phyloP scores from a whole-genome alignment of 2,888 invertebrate species.

The Xestia ashworthii region DNA sequence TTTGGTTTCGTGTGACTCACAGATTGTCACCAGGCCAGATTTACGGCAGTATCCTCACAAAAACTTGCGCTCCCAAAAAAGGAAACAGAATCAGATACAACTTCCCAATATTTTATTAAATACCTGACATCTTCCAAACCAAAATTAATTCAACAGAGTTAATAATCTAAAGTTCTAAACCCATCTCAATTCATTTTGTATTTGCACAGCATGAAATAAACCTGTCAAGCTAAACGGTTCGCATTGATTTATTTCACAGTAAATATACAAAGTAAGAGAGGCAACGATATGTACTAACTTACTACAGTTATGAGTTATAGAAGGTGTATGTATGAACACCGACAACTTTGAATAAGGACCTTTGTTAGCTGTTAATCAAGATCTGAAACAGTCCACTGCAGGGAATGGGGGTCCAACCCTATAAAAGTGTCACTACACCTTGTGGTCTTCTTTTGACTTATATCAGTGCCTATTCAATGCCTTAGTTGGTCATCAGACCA shows the following conservation, averaged over 20 bases:
- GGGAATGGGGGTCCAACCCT: background rate
- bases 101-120: slow-evolving; percentile 14
- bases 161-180: slow-evolving; percentile 53
- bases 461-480: background rate
- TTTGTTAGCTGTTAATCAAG: slow-evolving; percentile 33
- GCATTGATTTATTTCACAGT: slow-evolving; percentile 60
- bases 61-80: background rate
- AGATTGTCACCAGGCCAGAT: background rate
- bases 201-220: slow-evolving; percentile 67
- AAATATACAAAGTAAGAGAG: slow-evolving; percentile 61
- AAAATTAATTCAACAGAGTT: slow-evolving; percentile 45
- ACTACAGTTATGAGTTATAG: slow-evolving; percentile 49
- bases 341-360: slow-evolving; percentile 38
- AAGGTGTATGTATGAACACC: slow-evolving; percentile 31
- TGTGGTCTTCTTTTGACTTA: background rate
- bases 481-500: background rate
- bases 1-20: background rate
- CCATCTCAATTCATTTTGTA: slow-evolving; percentile 63
- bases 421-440: no score
- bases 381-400: background rate
- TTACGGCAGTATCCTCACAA: background rate
- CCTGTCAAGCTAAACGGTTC: slow-evolving; percentile 65
- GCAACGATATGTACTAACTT: slow-evolving; percentile 38
- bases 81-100: background rate
- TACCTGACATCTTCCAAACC: slow-evolving; percentile 13